Conservation (phyloP, 1,140 invertebrate genomes). For the Ceratitis capitata region DNA sequence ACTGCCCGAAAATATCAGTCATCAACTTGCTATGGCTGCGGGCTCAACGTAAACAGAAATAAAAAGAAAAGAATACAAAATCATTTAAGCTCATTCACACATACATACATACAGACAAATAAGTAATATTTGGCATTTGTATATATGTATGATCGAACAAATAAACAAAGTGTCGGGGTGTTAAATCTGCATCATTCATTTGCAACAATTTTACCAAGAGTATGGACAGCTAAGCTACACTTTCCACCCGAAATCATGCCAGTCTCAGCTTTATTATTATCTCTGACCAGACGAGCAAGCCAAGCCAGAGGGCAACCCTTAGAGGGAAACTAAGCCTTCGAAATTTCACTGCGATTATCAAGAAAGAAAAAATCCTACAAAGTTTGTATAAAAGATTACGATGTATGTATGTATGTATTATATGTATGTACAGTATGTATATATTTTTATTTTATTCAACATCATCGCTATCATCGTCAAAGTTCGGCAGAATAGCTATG, state of each 20-base stretch:
- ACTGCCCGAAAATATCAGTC: neutral
- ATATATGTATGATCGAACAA: too few relatives aligned
- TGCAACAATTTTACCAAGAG: neutral
- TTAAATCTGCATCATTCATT: constrained; percentile 16
- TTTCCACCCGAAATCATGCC: neutral
- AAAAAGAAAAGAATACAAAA: neutral
- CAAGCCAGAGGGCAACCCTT: neutral
- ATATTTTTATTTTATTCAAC: neutral
- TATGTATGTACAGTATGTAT: too few relatives aligned
- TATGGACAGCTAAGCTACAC: neutral
- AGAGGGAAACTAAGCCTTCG: neutral
- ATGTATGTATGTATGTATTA: neutral
- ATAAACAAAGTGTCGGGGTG: constrained; percentile 4
- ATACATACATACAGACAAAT: neutral
- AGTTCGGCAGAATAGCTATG: neutral
- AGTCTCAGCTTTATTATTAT: neutral
- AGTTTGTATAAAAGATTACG: neutral
- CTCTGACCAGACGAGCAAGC: neutral
- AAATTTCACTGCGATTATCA: neutral
- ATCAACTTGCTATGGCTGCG: neutral
- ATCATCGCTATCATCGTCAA: neutral
- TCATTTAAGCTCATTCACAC: neutral
- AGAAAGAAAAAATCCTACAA: neutral
- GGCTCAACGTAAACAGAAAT: neutral
- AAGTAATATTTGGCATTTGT: neutral